These are phyloP conservation scores for Drosophila eugracilis DNA, from an alignment of 1,140 invertebrate species.

Conservation along the genomic window DNA sequence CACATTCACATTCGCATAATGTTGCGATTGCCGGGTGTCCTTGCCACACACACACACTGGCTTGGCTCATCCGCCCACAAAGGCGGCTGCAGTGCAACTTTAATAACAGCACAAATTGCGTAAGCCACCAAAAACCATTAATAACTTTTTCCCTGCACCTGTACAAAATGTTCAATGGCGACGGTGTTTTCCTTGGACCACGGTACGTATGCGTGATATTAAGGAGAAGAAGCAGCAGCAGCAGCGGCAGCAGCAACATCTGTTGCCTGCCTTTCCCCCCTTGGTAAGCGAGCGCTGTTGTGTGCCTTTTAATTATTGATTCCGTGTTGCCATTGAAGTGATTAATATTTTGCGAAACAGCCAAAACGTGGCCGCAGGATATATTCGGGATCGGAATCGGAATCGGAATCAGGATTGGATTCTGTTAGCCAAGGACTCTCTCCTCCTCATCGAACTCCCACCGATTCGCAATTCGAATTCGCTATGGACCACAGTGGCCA, in stretches of 20 bases:
- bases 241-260: conserved; percentile 8
- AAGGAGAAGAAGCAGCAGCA: too few relatives aligned
- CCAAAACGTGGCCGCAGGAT: conserved; percentile 30
- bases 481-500: conserved; percentile 1
- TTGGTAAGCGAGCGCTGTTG: too few relatives aligned
- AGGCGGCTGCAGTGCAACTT: conserved; percentile 51
- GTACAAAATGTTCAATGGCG: conserved; percentile 33
- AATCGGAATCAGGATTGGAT: too few relatives aligned
- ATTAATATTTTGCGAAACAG: conserved; percentile 67
- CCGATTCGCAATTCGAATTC: neutral
- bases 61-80: conserved; percentile 34
- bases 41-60: too few relatives aligned
- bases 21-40: conserved; percentile 10
- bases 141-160: conserved; percentile 70
- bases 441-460: neutral
- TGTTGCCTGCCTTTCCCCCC: conserved; percentile 4
- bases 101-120: conserved; percentile 71
- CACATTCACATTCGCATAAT: conserved; percentile 20
- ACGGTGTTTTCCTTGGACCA: neutral
- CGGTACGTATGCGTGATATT: conserved; percentile 45
- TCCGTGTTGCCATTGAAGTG: conserved; percentile 53
- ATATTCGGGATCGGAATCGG: conserved; percentile 11
- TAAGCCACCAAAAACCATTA: conserved; percentile 76
- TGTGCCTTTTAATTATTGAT: conserved; percentile 80
- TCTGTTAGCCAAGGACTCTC: neutral